Evolutionary conservation across 2,113 vertebrate species (phyloP).

Genomic region (Nycticryphes semicollaris): DNA sequence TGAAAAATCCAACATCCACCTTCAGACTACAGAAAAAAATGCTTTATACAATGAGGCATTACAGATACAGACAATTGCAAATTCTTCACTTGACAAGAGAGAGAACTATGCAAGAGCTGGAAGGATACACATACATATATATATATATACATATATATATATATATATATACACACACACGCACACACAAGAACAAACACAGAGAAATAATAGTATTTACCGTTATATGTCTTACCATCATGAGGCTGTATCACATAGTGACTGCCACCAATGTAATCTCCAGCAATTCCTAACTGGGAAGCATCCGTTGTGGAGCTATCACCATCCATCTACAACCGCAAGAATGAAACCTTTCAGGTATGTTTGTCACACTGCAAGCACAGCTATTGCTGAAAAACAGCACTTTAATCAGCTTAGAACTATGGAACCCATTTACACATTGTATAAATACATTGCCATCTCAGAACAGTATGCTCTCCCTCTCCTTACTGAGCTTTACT

Average conservation of each 20-base stretch:
- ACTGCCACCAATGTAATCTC: constrained; percentile 91
- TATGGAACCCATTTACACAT: not conserved
- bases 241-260: constrained; percentile 96
- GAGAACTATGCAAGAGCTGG: not conserved
- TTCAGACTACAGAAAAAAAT: not conserved
- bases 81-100: not conserved
- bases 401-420: not conserved
- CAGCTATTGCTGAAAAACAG: not conserved
- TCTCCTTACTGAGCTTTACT: not conserved
- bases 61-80: not conserved
- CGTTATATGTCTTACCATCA: constrained; percentile 81
- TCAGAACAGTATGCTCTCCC: not conserved
- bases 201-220: not conserved
- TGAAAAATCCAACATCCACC: not conserved
- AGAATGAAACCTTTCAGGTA: not conserved
- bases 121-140: not conserved
- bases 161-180: not conserved
- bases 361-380: not conserved
- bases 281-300: constrained; percentile 93
- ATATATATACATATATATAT: not conserved
- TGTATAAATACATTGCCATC: not conserved
- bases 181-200: accelerated
- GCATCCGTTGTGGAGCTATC: constrained; percentile 94
- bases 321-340: constrained; percentile 89
- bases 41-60: not conserved